Conservation (phyloP, 1,140 invertebrate species). For the Plectus sambesii region DNA sequence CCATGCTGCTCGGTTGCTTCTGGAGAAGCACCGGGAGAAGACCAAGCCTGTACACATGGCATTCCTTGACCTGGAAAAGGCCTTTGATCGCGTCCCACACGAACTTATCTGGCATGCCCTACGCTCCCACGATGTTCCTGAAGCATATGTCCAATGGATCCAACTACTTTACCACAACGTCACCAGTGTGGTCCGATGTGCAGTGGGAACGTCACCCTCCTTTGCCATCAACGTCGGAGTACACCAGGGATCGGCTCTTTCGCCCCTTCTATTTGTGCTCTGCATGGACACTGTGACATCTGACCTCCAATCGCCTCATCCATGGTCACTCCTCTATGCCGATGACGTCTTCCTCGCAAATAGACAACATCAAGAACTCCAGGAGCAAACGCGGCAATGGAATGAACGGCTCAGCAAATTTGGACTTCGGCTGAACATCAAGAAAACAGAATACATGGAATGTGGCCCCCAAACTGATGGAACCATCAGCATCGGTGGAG, state of each 20-base stretch:
- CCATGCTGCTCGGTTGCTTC: too few species aligned
- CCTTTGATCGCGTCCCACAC: too few species aligned
- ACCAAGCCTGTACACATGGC: not conserved
- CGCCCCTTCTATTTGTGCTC: not conserved
- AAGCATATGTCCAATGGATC: not conserved
- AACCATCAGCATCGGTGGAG: not conserved
- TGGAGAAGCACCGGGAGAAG: not conserved
- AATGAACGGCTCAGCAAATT: not conserved
- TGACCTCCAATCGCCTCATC: not conserved
- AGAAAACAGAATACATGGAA: not conserved
- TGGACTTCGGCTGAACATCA: not conserved
- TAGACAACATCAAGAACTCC: not conserved
- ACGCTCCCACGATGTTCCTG: not conserved
- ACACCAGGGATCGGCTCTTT: not conserved
- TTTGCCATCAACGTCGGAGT: not conserved
- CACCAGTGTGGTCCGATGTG: not conserved
- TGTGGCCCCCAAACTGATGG: slow-evolving; percentile 1
- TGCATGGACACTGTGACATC: not conserved
- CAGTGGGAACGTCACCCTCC: not conserved
- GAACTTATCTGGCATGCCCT: too few species aligned
- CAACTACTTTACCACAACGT: not conserved
- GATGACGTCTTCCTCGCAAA: slow-evolving; percentile 1
- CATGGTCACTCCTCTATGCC: not conserved
- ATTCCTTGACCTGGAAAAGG: too few species aligned
- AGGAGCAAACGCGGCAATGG: not conserved